phyloP scores from a whole-genome alignment of 2,797 vertebrate genomes.

The Rhodeus uyekii region DNA sequence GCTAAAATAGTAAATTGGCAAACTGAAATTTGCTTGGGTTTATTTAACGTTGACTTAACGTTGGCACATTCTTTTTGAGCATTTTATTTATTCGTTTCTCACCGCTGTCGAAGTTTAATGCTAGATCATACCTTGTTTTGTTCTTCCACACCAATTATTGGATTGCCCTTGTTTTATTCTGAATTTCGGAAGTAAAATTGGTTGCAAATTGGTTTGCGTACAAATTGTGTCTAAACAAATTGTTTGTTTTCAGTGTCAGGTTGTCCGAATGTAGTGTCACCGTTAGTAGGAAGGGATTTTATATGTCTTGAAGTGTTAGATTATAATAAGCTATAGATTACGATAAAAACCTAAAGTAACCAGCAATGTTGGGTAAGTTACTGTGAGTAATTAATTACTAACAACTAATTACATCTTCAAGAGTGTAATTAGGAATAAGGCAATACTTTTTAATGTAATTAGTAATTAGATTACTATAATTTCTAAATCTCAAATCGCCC shows the following conservation, averaged over 20 bases:
- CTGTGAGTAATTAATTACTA: too few species aligned
- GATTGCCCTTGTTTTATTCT: neutral
- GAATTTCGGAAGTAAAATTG: neutral
- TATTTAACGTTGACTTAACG: neutral
- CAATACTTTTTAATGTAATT: too few species aligned
- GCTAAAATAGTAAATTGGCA: neutral
- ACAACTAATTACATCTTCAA: too few species aligned
- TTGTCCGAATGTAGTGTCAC: neutral
- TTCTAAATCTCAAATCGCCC: too few species aligned
- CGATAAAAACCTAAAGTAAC: neutral
- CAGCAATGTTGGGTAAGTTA: too few species aligned
- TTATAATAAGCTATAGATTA: neutral
- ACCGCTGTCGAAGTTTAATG: neutral
- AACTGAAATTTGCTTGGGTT: neutral
- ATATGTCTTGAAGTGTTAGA: neutral
- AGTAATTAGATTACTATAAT: too few species aligned
- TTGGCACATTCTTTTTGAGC: neutral
- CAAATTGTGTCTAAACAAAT: neutral
- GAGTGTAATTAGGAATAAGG: too few species aligned
- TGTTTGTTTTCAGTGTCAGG: neutral
- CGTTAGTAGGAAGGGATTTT: neutral
- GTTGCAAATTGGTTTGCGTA: neutral
- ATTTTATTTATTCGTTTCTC: neutral
- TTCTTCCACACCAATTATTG: neutral
- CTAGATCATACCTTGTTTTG: conserved; percentile 10